These are phyloP conservation scores for Macrophya alboannulata DNA, from an alignment of 2,888 invertebrate genomes.

Conservation along the genomic window DNA sequence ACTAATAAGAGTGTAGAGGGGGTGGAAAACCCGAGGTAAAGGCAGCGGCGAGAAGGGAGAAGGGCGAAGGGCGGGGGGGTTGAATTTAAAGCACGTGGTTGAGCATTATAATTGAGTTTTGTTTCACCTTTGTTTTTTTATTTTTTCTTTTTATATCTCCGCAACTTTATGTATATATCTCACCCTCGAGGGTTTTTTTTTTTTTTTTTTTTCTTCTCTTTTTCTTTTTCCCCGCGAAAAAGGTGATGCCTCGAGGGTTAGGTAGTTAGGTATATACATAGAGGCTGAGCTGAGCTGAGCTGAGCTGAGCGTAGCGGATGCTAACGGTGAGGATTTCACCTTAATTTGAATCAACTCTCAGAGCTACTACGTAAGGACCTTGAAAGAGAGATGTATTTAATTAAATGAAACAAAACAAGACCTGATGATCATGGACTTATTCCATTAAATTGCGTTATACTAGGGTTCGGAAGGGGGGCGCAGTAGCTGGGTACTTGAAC, in stretches of 20 bases:
- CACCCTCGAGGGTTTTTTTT: not conserved
- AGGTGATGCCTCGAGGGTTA: not conserved
- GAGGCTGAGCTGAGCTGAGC: not conserved
- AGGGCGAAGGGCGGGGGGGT: not conserved
- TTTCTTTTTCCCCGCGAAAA: not conserved
- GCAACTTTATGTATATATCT: not conserved
- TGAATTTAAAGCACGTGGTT: slow-evolving; percentile 43
- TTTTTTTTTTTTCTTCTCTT: not conserved
- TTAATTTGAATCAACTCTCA: slow-evolving; percentile 48
- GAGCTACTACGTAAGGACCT: not conserved
- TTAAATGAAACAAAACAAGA: slow-evolving; percentile 41
- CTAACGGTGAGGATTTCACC: slow-evolving; percentile 40
- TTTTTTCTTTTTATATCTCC: not conserved
- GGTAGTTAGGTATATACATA: not conserved
- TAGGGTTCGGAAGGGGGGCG: not conserved
- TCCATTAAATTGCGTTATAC: slow-evolving; percentile 19
- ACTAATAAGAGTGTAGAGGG: slow-evolving; percentile 37
- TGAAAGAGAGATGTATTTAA: slow-evolving; percentile 35
- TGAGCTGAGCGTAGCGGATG: not conserved
- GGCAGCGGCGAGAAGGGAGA: not conserved
- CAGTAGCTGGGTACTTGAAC: slow-evolving; percentile 1
- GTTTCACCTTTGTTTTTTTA: slow-evolving; percentile 29
- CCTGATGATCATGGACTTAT: slow-evolving; percentile 45
- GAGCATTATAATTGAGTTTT: slow-evolving; percentile 44
- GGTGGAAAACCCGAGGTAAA: not conserved